phyloP scores from a whole-genome alignment of 2,797 vertebrate genomes.

The Phalanger gymnotis region DNA sequence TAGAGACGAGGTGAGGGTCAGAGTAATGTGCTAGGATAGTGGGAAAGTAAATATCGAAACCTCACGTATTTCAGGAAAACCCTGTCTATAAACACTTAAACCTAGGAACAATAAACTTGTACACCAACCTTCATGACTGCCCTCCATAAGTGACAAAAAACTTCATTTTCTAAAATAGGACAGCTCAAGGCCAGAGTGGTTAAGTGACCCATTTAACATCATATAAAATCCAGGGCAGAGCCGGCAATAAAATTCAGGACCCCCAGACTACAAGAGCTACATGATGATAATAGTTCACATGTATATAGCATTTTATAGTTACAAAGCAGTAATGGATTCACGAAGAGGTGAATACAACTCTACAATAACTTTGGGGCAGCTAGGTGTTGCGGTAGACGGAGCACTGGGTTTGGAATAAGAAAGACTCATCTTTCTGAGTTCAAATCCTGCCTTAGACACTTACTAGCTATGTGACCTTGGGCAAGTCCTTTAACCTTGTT shows the following conservation, averaged over 20 bases:
- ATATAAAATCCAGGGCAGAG: neutral
- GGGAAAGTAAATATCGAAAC: conserved; percentile 16
- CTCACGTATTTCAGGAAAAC: conserved; percentile 55
- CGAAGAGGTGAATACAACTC: neutral
- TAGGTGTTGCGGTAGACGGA: neutral
- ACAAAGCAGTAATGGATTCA: neutral
- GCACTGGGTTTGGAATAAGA: neutral
- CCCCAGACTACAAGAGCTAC: neutral
- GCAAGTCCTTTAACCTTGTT: neutral
- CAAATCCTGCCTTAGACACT: neutral
- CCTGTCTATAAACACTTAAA: conserved; percentile 46
- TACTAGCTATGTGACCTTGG: neutral
- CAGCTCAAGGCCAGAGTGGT: conserved; percentile 1
- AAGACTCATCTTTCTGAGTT: neutral
- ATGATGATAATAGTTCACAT: neutral
- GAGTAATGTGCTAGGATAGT: conserved; percentile 30
- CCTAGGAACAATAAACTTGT: conserved; percentile 54
- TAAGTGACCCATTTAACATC: neutral
- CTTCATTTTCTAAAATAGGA: conserved; percentile 39
- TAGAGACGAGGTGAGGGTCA: neutral
- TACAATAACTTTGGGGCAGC: neutral
- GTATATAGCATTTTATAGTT: neutral
- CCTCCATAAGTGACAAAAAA: conserved; percentile 49
- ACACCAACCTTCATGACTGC: conserved; percentile 57
- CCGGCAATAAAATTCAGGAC: neutral